Evolutionary conservation across 2,113 vertebrate species (phyloP), one percentile per base, ranked within the genome.

Genomic region (Xyliphius kryptos): DNA sequence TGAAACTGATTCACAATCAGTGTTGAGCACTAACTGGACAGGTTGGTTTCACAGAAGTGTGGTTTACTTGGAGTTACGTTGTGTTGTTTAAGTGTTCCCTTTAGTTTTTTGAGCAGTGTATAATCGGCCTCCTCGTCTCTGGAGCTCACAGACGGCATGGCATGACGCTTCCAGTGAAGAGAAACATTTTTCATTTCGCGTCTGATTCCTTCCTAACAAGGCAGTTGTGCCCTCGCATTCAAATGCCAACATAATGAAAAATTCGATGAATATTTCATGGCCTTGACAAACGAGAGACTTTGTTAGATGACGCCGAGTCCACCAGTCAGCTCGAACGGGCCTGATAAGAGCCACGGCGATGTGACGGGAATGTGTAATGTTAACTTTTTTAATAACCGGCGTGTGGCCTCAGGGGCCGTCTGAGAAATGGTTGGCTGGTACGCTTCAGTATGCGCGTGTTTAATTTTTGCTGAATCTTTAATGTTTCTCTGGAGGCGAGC

Each of bases 281-380:
- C 38, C 32, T 16, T 19, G 47, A 71, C 73, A 74, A 73, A 73
- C 57, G 67, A 57, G 52, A 56, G 40, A 60, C 48, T 70, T 70
- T 67, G 63, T 70, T 61, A 54, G 61, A 64, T 52, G 61, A 80
- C 80, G 83, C 82, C 71, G 83, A 84, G 86, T 85, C 75, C 85
- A 85, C 87, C 83, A 81, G 80, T 82, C 61, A 61, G 47, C 61
- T 86, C 87, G 87, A 90, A 89, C 86, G 83, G 83, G 81, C 80
- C 77, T 77, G 83, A 87, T 76, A 83, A 89, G 83, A 83, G 86
- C 87, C 84, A 81, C 69, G 80, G 85, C 71, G 86, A 86, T 87
- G 85, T 81, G 78, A 87, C 87, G 88, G 85, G 88, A 89, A 88
- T 88, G 85, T 85, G 87, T 87, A 86, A 89, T 89, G 88, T 52